Percentiles rank a stretch among this genome's conserved stretches.
Evolutionary conservation across 2,113 vertebrate species (phyloP).

Genomic region (Vulpes lagopus): DNA sequence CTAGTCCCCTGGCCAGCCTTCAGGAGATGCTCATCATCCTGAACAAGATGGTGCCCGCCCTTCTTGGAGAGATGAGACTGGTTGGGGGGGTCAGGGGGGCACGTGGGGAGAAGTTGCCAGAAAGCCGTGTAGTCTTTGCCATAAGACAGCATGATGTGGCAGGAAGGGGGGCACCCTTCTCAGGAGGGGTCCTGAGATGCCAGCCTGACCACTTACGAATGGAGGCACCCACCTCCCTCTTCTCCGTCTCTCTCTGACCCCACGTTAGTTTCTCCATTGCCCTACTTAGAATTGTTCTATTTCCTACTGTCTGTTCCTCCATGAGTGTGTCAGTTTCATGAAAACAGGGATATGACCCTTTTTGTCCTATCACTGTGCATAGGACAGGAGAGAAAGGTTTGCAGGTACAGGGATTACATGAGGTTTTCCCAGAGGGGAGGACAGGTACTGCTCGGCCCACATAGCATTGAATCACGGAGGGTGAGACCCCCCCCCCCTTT

Average conservation of each 20-base stretch:
- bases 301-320: not conserved
- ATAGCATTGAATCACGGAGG: not conserved
- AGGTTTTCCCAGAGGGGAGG: not conserved
- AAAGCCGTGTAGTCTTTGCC: not conserved
- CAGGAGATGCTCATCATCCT: not conserved
- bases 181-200: no score
- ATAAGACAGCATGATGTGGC: not conserved
- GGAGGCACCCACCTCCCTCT: not conserved
- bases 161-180: not conserved
- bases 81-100: no score
- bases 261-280: not conserved
- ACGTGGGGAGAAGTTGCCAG: not conserved
- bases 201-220: fast-evolving
- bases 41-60: not conserved
- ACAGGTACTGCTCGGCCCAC: not conserved
- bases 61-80: not conserved
- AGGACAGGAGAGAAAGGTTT: not conserved
- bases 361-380: not conserved
- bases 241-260: no score
- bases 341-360: not conserved
- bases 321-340: not conserved
- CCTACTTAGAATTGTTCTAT: not conserved
- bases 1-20: not conserved
- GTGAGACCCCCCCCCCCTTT: not conserved
- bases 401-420: not conserved